Evolutionary conservation across 2,113 vertebrate genomes (phyloP).

Genomic region (Chauna torquata): DNA sequence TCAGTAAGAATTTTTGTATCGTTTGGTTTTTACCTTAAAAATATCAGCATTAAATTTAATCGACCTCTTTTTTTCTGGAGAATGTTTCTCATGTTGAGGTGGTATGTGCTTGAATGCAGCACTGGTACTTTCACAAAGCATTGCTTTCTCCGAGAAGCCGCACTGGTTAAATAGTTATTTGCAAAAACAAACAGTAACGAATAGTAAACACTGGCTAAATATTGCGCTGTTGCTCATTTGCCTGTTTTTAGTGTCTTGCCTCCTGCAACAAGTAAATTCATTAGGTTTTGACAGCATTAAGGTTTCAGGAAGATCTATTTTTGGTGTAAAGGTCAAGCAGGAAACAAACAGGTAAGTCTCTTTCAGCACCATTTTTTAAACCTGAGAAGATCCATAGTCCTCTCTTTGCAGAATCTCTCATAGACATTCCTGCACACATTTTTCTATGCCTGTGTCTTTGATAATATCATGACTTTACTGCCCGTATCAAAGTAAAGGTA

Average conservation of each 20-base stretch:
- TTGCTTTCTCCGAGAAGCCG: neutral
- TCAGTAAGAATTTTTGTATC: neutral
- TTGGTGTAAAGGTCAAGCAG: neutral
- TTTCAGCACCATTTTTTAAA: neutral
- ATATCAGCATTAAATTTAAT: neutral
- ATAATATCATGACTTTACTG: neutral
- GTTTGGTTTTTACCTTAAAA: neutral
- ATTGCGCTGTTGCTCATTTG: neutral
- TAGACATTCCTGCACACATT: neutral
- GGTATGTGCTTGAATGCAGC: neutral
- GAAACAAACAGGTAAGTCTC: neutral
- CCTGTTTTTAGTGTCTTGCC: neutral
- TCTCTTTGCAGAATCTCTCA: neutral
- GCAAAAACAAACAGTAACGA: slow-evolving; percentile 6
- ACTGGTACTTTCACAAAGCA: neutral
- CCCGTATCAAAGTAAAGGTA: neutral
- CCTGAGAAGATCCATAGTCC: neutral
- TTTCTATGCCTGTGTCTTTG: neutral
- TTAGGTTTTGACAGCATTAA: neutral
- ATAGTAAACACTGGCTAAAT: slow-evolving; percentile 21
- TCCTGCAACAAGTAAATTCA: neutral
- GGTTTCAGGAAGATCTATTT: neutral
- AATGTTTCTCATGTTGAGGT: neutral
- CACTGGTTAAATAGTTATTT: slow-evolving; percentile 10
- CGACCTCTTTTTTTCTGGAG: neutral